Conservation (phyloP, 2,888 invertebrate species). For the Bombylius major region DNA sequence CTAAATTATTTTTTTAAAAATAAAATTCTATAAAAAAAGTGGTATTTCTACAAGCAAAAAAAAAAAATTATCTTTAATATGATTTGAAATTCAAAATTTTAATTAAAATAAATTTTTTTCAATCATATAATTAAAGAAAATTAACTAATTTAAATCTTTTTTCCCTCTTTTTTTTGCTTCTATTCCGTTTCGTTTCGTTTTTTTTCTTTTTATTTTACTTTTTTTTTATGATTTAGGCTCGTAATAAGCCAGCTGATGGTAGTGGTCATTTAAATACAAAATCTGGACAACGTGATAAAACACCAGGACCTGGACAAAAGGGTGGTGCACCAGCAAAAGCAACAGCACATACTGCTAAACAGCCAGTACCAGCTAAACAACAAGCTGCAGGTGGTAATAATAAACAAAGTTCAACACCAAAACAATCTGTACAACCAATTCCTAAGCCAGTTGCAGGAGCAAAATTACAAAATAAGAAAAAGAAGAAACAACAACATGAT, state of each 20-base stretch:
- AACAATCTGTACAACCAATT: constrained; percentile 16
- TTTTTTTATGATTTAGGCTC: constrained; percentile 44
- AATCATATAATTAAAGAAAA: no score
- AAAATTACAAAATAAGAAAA: constrained; percentile 61
- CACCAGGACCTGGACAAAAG: constrained; percentile 44
- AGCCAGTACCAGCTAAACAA: constrained; percentile 50
- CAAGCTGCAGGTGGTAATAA: constrained; percentile 15
- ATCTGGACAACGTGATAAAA: constrained; percentile 27
- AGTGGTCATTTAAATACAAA: constrained; percentile 49
- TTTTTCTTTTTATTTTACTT: no score
- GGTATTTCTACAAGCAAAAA: no score
- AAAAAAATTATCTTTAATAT: no score
- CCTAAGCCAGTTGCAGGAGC: constrained; percentile 36
- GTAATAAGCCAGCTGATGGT: constrained; percentile 72
- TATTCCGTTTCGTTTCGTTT: no score
- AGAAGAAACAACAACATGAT: constrained; percentile 67
- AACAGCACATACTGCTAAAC: constrained; percentile 39
- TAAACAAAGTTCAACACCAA: constrained; percentile 17
- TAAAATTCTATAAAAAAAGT: no score
- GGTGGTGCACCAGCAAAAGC: constrained; percentile 46
- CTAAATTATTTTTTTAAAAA: no score
- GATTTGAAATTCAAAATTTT: no score
- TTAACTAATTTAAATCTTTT: no score
- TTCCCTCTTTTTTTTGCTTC: no score
- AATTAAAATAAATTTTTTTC: no score